Evolutionary conservation across 2,113 vertebrate species (phyloP), one percentile per base, ranked within the genome.

Genomic region (Nibea coibor): DNA sequence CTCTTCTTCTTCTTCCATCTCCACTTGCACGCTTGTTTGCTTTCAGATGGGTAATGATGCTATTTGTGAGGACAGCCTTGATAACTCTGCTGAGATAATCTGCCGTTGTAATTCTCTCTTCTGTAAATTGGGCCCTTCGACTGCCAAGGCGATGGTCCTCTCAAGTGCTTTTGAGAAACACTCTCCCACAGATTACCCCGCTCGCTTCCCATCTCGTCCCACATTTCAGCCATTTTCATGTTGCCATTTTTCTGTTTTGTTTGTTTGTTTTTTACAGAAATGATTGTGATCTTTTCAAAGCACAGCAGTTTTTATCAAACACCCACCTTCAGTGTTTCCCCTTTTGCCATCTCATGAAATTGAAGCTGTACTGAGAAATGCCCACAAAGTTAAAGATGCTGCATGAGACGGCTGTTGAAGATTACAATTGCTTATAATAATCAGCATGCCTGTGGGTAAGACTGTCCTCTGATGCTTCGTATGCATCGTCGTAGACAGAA

Each of bases 11-110:
- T 42, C 58, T 48, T 53, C 68, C 48, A 48, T 51, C 63, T 66
- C 47, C 20, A 20, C 65, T 42, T 16, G 12, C 53, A 31, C 17
- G 22, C 71, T 54, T n/a, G 10, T 66, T 75, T 84, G 70, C 73
- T 47, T 56, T 43, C 70, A 75, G 57, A 75, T 26, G 82, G 79
- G 66, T 83, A 81, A 86, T 78, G 87, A 72, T 61, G 75, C 72
- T 85, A 59, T 88, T 82, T 69, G 73, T 61, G 75, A 73, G 78
- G 82, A 51, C 78, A 43, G 67, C 48, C 66, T 54, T 67, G 72
- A 86, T 82, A 68, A 75, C 69, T 80, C 81, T 20, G 68, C 70
- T 12, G 76, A 53, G 75, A 91, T 92, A 87, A 91, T 92, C 88
- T 87, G 77, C 3, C 17, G 20, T 64, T 78, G 84, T 89, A 84